These are phyloP conservation scores for Sus scrofa DNA, from an alignment of 2,113 vertebrate species.

Conservation along the genomic window T2T-Sscrofa CM000822.6:84843501-84844000, in stretches of 20 bases:
- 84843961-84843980: not conserved
- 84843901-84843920: not conserved
- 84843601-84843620: not conserved
- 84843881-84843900: not conserved
- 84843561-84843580: not conserved
- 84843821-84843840: not conserved
- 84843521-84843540: not conserved
- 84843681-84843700: no score
- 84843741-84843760: not conserved
- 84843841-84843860: not conserved
- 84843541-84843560: not conserved
- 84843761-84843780: rapidly evolving
- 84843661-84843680: not conserved
- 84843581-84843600: not conserved
- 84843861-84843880: rapidly evolving
- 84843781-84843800: not conserved
- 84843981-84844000: not conserved
- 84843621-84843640: not conserved
- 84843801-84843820: not conserved
- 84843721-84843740: not conserved
- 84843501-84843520: not conserved
- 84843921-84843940: not conserved
- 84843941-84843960: not conserved
- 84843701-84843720: no score
- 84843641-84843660: not conserved